phyloP scores from a whole-genome alignment of 2,113 vertebrate genomes.

The Pomatostomus ruficeps region DNA sequence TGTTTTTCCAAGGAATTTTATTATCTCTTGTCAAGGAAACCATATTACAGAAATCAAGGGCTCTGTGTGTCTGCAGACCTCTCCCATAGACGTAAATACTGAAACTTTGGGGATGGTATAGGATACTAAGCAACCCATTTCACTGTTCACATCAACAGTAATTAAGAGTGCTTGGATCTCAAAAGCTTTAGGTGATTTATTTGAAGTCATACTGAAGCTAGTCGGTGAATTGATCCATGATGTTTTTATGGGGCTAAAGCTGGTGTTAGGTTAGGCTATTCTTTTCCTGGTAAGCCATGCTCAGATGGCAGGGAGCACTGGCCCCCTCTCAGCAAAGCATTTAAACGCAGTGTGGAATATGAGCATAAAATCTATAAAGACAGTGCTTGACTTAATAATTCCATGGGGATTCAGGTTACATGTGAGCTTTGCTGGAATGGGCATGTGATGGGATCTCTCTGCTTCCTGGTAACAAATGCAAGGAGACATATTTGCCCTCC shows the following conservation, averaged over 20 bases:
- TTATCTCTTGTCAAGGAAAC: background rate
- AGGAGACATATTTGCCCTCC: background rate
- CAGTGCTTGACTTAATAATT: background rate
- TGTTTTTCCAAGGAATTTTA: background rate
- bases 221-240: background rate
- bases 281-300: background rate
- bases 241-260: background rate
- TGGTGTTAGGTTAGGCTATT: background rate
- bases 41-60: background rate
- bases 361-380: background rate
- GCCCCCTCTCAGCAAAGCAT: background rate
- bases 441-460: background rate
- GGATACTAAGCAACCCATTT: background rate
- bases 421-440: background rate
- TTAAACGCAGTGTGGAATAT: background rate
- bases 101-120: background rate
- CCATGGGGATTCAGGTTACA: background rate
- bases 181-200: background rate
- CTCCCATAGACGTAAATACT: background rate
- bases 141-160: background rate
- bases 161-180: background rate
- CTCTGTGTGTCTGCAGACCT: background rate
- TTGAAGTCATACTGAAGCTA: background rate
- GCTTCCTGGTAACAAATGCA: background rate
- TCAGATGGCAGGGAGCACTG: background rate